These are phyloP conservation scores for Gouania willdenowi DNA, from an alignment of 2,797 vertebrate species.

Conservation along the genomic window DNA sequence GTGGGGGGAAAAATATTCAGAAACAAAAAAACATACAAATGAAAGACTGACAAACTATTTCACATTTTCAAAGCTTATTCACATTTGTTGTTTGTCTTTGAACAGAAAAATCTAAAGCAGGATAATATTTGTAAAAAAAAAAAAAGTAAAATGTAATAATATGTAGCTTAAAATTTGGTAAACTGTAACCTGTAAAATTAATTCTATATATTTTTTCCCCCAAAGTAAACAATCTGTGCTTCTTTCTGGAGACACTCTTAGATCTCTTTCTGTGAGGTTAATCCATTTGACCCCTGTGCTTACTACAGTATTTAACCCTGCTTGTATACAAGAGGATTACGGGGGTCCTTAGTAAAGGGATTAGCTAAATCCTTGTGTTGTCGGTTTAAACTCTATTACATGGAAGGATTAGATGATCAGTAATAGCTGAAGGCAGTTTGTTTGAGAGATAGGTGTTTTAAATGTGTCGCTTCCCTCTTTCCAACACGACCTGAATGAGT, in stretches of 20 bases:
- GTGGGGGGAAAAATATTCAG: too few relatives aligned
- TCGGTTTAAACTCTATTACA: conserved; percentile 40
- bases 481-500: conserved; percentile 32
- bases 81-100: too few relatives aligned
- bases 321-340: conserved; percentile 70
- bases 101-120: too few relatives aligned
- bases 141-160: conserved; percentile 29
- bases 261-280: conserved; percentile 58
- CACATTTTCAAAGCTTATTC: too few relatives aligned
- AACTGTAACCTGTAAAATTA: not conserved
- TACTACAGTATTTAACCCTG: conserved; percentile 61
- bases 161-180: conserved; percentile 26
- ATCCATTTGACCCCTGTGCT: conserved; percentile 59
- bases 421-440: conserved; percentile 28
- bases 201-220: conserved; percentile 6
- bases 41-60: too few relatives aligned
- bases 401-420: conserved; percentile 34
- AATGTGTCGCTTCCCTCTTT: conserved; percentile 16
- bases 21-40: too few relatives aligned
- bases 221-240: too few relatives aligned
- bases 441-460: conserved; percentile 26
- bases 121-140: too few relatives aligned
- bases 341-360: conserved; percentile 55
- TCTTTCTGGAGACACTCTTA: conserved; percentile 5
- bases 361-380: conserved; percentile 66